Base-by-base conservation (phyloP, 2,888 invertebrate genomes). In the Ernsta delagoae region DNA sequence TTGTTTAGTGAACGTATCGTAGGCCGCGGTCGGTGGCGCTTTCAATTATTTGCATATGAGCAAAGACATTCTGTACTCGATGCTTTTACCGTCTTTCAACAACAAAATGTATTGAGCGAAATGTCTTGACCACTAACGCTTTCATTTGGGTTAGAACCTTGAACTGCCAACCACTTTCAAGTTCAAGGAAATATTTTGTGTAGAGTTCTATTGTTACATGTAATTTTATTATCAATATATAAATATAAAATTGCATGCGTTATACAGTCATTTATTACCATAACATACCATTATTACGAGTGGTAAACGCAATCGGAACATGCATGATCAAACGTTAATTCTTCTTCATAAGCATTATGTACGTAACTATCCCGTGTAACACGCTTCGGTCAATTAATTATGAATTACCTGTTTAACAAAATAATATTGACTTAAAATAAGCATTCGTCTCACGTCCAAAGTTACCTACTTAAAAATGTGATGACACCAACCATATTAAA, bases 21-120 rank as follows among this genome's bases (percentile, higher is more conserved):
- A 79, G 70, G 70, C 60, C 70, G 56, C 65, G 71, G 73, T 71
- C 70, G 72, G 78, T 78, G 78, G 83, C 87, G 87, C 89, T 92
- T 91, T 91, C 89, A 83, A 86, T 87, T 85, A 88, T 90, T 90
- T 88, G 80, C 88, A 89, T 89, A 83, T 73, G 75, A 73, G 72
- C 76, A 73, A 71, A 75, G 66, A 73, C 70, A 71, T 61, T 69
- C 56, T 56, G 16, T 60, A 43, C 41, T 60, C 3, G 4, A 50
- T 31, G 60, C 43, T 60, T 43, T 66, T 66, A 59, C 60, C 53
- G 16, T 53, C 53, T 41, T 60, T 54, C 8, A 59, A 48, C 8
- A 39, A 59, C 50, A 41, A 56, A 36, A n/a, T 24, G 45, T 45
- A 11, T 45, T 48, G 48, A 12, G 12, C 2, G 12, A 48, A 48